phyloP scores from a whole-genome alignment of 1,140 invertebrate genomes.

The Sesamia nonagrioides region DNA sequence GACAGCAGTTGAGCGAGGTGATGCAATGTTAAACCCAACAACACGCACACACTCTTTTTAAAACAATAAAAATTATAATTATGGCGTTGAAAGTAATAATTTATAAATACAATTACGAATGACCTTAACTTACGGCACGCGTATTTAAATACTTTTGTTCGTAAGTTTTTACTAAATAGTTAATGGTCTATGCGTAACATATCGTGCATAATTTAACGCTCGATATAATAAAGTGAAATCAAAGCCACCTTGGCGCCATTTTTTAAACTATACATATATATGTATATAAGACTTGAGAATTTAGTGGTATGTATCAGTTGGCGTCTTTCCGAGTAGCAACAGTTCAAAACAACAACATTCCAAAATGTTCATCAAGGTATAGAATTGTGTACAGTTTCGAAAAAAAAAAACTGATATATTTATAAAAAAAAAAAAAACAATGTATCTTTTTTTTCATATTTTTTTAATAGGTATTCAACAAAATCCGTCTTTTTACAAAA shows the following conservation, averaged over 20 bases:
- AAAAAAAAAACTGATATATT: too few species aligned
- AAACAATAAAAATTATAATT: background rate
- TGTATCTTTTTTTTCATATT: too few species aligned
- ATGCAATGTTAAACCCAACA: too few species aligned
- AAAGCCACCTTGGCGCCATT: slow-evolving; percentile 3
- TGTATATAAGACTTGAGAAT: slow-evolving; percentile 5
- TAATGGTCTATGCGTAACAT: slow-evolving; percentile 3
- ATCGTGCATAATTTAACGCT: slow-evolving; percentile 23
- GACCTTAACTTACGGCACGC: slow-evolving; percentile 1
- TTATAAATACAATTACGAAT: background rate
- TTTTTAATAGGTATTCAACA: too few species aligned
- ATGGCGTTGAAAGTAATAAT: background rate
- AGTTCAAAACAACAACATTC: background rate
- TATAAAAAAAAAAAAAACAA: too few species aligned
- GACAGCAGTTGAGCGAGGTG: too few species aligned
- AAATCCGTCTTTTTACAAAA: too few species aligned
- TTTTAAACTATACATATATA: too few species aligned
- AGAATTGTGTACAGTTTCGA: too few species aligned
- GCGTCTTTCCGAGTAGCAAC: too few species aligned
- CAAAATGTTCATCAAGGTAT: slow-evolving; percentile 19
- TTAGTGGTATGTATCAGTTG: background rate
- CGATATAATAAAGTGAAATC: slow-evolving; percentile 29
- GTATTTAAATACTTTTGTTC: background rate
- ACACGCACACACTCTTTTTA: too few species aligned
- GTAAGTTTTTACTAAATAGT: slow-evolving; percentile 8